Conservation (phyloP, 2,113 vertebrate genomes). For the Syngnathus typhle region DNA sequence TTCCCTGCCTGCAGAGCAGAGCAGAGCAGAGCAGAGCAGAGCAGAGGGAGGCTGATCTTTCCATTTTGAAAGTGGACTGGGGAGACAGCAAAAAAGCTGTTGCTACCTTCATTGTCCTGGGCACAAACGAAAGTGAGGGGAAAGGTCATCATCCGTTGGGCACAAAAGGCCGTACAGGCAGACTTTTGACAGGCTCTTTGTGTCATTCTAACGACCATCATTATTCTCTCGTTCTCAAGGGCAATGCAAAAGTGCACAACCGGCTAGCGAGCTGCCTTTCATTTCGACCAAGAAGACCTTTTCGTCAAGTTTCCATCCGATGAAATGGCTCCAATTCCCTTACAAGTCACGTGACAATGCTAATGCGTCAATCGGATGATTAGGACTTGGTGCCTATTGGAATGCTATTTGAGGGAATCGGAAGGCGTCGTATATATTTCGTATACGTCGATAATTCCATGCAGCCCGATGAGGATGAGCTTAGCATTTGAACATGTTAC, state of each 20-base stretch:
- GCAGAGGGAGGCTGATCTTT: slow-evolving; percentile 6
- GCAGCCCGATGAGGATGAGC: slow-evolving; percentile 50
- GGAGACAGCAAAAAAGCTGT: slow-evolving; percentile 2
- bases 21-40: slow-evolving; percentile 2
- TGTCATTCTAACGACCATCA: slow-evolving; percentile 58
- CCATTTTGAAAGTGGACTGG: slow-evolving; percentile 21
- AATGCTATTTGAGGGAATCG: background rate
- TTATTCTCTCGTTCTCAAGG: slow-evolving; percentile 54
- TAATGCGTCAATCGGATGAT: too few relatives aligned
- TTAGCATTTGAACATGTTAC: slow-evolving; percentile 55
- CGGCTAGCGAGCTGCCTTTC: slow-evolving; percentile 7
- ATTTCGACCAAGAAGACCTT: slow-evolving; percentile 1
- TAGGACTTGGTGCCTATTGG: too few relatives aligned
- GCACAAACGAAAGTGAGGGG: slow-evolving; percentile 36
- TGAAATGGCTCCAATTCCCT: background rate
- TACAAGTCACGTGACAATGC: background rate
- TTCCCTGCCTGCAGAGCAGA: slow-evolving; percentile 7
- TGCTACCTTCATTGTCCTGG: slow-evolving; percentile 18
- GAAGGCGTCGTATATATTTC: background rate
- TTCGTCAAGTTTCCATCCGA: background rate
- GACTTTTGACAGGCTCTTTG: slow-evolving; percentile 13
- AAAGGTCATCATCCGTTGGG: slow-evolving; percentile 49
- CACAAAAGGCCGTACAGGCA: slow-evolving; percentile 7
- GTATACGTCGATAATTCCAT: slow-evolving; percentile 38
- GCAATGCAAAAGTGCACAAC: slow-evolving; percentile 35